Evolutionary conservation across 2,797 vertebrate genomes (phyloP), one percentile per base, ranked within the genome.

Genomic region (Cuculus canorus): DNA sequence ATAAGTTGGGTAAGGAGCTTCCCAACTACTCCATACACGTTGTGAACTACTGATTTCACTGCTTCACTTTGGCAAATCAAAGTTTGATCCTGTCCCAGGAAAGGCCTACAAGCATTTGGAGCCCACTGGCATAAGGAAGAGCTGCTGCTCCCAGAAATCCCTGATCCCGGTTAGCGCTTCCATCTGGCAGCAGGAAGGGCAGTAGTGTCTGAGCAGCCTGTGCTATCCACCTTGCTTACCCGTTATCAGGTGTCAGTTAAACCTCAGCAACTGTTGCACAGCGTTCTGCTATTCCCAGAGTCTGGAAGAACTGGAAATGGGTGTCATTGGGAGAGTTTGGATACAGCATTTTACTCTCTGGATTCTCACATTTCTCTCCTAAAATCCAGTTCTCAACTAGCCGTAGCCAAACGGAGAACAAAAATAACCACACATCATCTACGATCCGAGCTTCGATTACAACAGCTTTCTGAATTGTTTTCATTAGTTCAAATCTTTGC

Each of bases 121-220:
- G 30, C 21, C 21, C 7, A 4, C 3, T 10, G 22, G 25, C 1
- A 0, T 21, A 53, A 39, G 53, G 21, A 56, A 66, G 21, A 33
- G 41, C 73, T 68, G 15, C 37, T 80, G 48, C 48, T 80, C 69
- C 33, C 59, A 33, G 66, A 75, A 13, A 13, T 33, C 21, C 45
- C 16, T 0, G 0, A 2, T 52, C 52, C 25, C 8, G 3, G 4
- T 63, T 17, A 10, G 12, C 6, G 28, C 5, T 68, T 71, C 80
- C 23, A 21, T 14, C 18, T 1, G 0, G 14, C 2, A 8, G 43
- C 53, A 68, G 16, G 39, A 53, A 73, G 30, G n/a, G 45, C 13
- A 45, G 8, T 27, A n/a, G n/a, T 37, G 30, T 16, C 50, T 17
- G 12, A 60, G 24, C 30, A 73, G 33, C 27, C 53, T 1, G 1